Percentiles rank a stretch among this genome's conserved stretches.
Evolutionary conservation across 23 tunicate genomes (phyloP).

Genomic region (Styela plicata): DNA sequence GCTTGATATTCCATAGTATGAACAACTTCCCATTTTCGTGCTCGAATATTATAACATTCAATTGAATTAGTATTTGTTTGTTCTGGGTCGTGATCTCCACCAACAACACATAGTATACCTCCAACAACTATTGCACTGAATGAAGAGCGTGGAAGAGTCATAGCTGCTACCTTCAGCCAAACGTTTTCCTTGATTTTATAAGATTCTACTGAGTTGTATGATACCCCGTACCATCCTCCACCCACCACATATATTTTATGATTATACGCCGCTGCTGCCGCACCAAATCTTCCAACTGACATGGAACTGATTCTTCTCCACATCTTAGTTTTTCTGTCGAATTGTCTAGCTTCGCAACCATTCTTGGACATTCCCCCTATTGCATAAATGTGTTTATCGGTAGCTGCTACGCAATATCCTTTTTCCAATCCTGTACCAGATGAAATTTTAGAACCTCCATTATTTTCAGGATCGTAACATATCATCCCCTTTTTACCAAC

Average conservation of each 20-base stretch:
- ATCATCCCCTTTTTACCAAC: neutral
- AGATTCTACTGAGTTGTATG: neutral
- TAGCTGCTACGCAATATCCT: neutral
- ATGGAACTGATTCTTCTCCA: neutral
- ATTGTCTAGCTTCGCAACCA: neutral
- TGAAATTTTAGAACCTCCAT: neutral
- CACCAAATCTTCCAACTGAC: neutral
- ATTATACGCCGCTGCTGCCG: neutral
- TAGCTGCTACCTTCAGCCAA: neutral
- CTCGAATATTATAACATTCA: neutral
- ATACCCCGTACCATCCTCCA: neutral
- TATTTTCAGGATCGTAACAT: neutral
- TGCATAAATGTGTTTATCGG: neutral
- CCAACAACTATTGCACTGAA: neutral
- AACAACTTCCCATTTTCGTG: neutral
- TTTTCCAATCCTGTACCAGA: neutral
- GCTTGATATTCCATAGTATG: neutral
- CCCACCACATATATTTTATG: neutral
- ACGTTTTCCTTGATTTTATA: neutral
- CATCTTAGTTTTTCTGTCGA: neutral
- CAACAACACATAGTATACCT: neutral
- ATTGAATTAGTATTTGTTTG: neutral
- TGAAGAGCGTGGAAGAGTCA: neutral
- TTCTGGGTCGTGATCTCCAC: neutral
- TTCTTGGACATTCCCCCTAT: neutral